Percentiles rank a stretch among this genome's conserved stretches.
phyloP scores from a whole-genome alignment of 2,113 vertebrate genomes.

The Macquaria ambigua region DNA sequence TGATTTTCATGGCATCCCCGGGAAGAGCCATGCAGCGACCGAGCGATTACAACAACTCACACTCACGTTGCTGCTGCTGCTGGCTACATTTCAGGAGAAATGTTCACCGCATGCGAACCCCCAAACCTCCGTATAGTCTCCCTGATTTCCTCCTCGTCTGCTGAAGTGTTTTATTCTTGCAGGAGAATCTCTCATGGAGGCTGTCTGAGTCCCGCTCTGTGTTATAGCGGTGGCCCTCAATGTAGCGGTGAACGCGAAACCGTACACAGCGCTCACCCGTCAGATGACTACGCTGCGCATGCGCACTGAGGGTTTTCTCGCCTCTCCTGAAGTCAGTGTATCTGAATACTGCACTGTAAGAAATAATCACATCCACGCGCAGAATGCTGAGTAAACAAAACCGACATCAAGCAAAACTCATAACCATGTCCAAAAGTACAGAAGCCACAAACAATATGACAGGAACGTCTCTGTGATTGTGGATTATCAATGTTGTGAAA shows the following conservation, averaged over 20 bases:
- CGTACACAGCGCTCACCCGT: slow-evolving; percentile 56
- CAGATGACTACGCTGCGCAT: slow-evolving; percentile 73
- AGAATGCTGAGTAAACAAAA: background rate
- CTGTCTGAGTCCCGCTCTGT: slow-evolving; percentile 39
- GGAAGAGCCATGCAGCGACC: slow-evolving; percentile 70
- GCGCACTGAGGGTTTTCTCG: slow-evolving; percentile 42
- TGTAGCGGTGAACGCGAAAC: slow-evolving; percentile 39
- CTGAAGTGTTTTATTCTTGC: background rate
- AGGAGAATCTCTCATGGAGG: slow-evolving; percentile 38
- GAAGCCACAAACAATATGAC: background rate
- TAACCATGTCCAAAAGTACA: background rate
- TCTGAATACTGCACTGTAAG: background rate
- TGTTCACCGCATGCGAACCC: slow-evolving; percentile 2
- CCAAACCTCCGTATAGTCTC: background rate
- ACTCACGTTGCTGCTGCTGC: slow-evolving; percentile 12
- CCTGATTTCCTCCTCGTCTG: background rate
- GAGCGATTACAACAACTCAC: slow-evolving; percentile 40
- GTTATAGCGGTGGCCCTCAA: slow-evolving; percentile 47
- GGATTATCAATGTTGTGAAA: too few species aligned
- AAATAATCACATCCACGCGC: background rate
- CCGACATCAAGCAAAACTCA: background rate
- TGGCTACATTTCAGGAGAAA: slow-evolving; percentile 62
- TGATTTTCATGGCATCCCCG: slow-evolving; percentile 78
- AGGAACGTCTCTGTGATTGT: too few species aligned
- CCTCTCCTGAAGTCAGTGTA: background rate